A percentile compares a stretch with the other conserved stretches of the same genome.
These are phyloP conservation scores for Ochlodes sylvanus DNA, from an alignment of 2,888 invertebrate genomes.

Conservation along the genomic window DNA sequence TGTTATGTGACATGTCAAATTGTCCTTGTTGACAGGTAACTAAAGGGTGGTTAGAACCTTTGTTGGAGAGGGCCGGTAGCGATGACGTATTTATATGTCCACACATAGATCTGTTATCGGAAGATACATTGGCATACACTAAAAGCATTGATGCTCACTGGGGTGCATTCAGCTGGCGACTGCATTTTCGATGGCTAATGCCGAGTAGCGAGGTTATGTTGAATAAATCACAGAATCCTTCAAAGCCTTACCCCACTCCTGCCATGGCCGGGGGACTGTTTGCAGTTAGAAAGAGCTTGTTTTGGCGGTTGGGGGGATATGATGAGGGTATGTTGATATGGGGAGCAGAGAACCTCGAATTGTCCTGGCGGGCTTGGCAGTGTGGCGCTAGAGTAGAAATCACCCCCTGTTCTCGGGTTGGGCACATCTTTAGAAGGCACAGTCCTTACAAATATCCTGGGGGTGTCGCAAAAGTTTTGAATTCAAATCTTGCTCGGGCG, in stretches of 20 bases:
- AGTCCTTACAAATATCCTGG: slow-evolving; percentile 98
- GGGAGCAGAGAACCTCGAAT: slow-evolving; percentile 99
- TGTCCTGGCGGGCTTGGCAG: slow-evolving; percentile 98
- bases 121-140: slow-evolving; percentile 97
- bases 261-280: slow-evolving; percentile 98
- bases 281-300: slow-evolving; percentile 93
- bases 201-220: slow-evolving; percentile 88
- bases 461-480: slow-evolving; percentile 94
- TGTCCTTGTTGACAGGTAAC: slow-evolving; percentile 65
- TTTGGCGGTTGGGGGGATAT: slow-evolving; percentile 93
- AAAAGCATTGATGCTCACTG: slow-evolving; percentile 98
- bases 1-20: background rate
- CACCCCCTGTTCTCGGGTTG: slow-evolving; percentile 96
- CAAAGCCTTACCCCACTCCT: slow-evolving; percentile 91
- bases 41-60: slow-evolving; percentile 87
- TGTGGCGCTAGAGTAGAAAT: slow-evolving; percentile 97
- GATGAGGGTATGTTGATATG: slow-evolving; percentile 93
- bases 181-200: slow-evolving; percentile 96
- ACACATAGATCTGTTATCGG: slow-evolving; percentile 90
- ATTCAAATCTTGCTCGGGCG: slow-evolving; percentile 95
- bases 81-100: slow-evolving; percentile 81
- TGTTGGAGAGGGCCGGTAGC: slow-evolving; percentile 81
- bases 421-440: slow-evolving; percentile 95
- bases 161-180: slow-evolving; percentile 99
- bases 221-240: slow-evolving; percentile 86